Conservation (phyloP, 2,113 vertebrate genomes). For the Centropristis striata region DNA sequence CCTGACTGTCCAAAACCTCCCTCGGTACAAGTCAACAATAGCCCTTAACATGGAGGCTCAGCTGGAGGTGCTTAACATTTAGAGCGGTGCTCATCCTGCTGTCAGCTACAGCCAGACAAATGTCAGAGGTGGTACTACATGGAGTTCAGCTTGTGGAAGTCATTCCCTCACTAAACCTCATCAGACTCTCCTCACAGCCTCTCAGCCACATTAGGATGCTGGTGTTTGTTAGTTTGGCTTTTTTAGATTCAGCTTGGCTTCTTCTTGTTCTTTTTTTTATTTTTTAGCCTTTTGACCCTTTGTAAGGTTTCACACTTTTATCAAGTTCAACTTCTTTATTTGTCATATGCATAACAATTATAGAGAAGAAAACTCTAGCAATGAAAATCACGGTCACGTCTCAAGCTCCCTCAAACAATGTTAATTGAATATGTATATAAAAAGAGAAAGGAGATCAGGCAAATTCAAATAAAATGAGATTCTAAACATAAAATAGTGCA, state of each 20-base stretch:
- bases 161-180: slow-evolving; percentile 41
- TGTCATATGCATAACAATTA: no score
- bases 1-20: slow-evolving; percentile 57
- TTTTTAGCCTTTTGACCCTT: background rate
- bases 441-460: no score
- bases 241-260: background rate
- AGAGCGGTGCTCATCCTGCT: slow-evolving; percentile 75
- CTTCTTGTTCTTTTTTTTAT: background rate
- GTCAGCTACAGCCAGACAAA: slow-evolving; percentile 75
- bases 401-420: no score
- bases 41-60: slow-evolving; percentile 80
- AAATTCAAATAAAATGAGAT: no score
- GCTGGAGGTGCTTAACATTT: slow-evolving; percentile 84
- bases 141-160: slow-evolving; percentile 77
- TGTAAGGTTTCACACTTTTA: background rate
- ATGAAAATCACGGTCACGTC: no score
- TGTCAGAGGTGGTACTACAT: slow-evolving; percentile 75
- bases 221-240: slow-evolving; percentile 20
- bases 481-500: no score
- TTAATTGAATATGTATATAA: no score
- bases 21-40: slow-evolving; percentile 80
- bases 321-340: background rate
- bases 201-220: slow-evolving; percentile 24
- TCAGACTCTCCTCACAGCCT: slow-evolving; percentile 59
- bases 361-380: no score